phyloP scores from a whole-genome alignment of 2,797 vertebrate species.

The Anguilla pacifica region DNA sequence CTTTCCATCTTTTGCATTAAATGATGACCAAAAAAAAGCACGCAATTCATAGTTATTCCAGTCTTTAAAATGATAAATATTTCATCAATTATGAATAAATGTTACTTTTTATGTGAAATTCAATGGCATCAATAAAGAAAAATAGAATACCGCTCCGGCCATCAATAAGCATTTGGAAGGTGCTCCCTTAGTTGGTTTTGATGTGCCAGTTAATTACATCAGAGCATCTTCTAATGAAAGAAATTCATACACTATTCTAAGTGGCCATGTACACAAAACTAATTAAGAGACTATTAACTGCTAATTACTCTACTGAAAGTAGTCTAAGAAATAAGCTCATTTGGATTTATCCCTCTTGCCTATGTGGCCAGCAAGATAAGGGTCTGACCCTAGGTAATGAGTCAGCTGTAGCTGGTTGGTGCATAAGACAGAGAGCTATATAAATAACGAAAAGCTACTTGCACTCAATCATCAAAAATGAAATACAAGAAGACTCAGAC shows the following conservation, averaged over 20 bases:
- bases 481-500: no score
- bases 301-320: not conserved
- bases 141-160: not conserved
- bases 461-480: no score
- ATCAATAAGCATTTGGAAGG: not conserved
- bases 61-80: no score
- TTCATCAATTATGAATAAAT: not conserved
- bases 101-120: not conserved
- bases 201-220: not conserved
- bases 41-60: no score
- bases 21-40: not conserved
- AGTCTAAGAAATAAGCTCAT: not conserved
- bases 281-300: not conserved
- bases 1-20: not conserved
- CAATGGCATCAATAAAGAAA: not conserved
- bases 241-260: not conserved
- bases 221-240: not conserved
- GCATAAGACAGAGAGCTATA: no score
- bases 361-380: not conserved
- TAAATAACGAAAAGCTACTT: no score
- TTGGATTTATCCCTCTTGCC: not conserved
- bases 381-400: no score
- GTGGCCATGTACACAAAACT: not conserved
- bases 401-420: no score
- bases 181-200: not conserved